Evolutionary conservation across 2,797 vertebrate species (phyloP).

Genomic region (Malurus leucopterus): DNA sequence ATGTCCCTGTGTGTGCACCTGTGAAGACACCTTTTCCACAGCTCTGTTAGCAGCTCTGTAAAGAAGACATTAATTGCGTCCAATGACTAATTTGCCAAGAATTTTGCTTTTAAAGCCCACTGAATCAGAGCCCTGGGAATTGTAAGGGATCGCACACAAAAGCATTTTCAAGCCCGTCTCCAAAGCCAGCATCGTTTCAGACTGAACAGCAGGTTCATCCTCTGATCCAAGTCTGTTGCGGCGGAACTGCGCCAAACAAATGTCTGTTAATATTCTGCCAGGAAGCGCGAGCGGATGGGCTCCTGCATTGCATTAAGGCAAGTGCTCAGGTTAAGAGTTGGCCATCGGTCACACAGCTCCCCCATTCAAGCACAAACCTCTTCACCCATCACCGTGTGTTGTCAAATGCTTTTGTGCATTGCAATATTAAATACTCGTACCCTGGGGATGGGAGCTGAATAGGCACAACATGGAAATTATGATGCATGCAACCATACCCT

Average conservation of each 20-base stretch:
- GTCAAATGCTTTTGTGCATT: conserved; percentile 14
- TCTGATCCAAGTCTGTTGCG: conserved; percentile 55
- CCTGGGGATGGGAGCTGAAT: conserved; percentile 21
- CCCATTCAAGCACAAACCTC: not conserved
- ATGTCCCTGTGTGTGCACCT: not conserved
- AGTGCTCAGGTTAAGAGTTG: conserved; percentile 20
- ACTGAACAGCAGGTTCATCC: conserved; percentile 67
- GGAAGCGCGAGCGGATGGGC: not conserved
- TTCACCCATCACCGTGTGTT: not conserved
- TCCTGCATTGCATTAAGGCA: not conserved
- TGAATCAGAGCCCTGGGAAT: conserved; percentile 33
- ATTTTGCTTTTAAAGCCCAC: conserved; percentile 21
- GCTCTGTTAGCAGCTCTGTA: not conserved
- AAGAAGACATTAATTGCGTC: not conserved
- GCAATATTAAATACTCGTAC: conserved; percentile 16
- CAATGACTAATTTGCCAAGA: conserved; percentile 22
- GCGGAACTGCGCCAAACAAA: conserved; percentile 63
- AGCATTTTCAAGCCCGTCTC: conserved; percentile 31
- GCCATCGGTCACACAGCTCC: not conserved
- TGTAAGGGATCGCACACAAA: conserved; percentile 31
- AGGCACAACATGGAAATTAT: conserved; percentile 39
- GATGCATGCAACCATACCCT: conserved; percentile 7
- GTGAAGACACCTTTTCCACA: not conserved
- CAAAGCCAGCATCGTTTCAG: conserved; percentile 54
- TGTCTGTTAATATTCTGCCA: conserved; percentile 35